These are phyloP conservation scores for Zingel zingel DNA, from an alignment of 2,113 vertebrate genomes.

Conservation along the genomic window DNA sequence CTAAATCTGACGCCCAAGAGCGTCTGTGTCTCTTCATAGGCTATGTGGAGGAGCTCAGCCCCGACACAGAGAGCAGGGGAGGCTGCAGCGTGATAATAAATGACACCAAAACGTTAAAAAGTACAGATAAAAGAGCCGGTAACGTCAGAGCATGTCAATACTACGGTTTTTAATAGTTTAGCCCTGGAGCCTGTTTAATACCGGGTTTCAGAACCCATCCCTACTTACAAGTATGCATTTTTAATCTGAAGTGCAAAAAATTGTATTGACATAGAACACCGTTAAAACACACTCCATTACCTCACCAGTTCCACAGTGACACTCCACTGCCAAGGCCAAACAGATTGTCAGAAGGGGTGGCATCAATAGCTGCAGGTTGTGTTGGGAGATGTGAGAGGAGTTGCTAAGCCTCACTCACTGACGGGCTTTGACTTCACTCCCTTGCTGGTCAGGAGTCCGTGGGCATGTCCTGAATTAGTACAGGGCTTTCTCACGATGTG, in stretches of 20 bases:
- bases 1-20: too few relatives aligned
- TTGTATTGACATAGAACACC: neutral
- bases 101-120: too few relatives aligned
- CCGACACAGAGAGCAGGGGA: too few relatives aligned
- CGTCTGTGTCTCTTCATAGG: too few relatives aligned
- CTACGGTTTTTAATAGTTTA: too few relatives aligned
- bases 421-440: conserved; percentile 61
- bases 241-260: conserved; percentile 27
- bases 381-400: conserved; percentile 40
- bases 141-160: too few relatives aligned
- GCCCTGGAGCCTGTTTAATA: too few relatives aligned
- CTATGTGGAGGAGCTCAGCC: too few relatives aligned
- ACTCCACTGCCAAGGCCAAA: conserved; percentile 3
- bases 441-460: conserved; percentile 34
- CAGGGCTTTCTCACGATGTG: conserved; percentile 57
- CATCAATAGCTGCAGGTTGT: conserved; percentile 19
- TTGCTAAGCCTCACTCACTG: conserved; percentile 54
- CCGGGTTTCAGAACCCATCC: too few relatives aligned
- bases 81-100: too few relatives aligned
- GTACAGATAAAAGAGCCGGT: too few relatives aligned
- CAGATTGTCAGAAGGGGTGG: conserved; percentile 34
- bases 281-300: conserved; percentile 26
- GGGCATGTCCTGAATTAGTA: conserved; percentile 53
- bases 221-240: conserved; percentile 6
- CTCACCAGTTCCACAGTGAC: conserved; percentile 15